Percentiles rank a stretch among this genome's conserved stretches.
Evolutionary conservation across 2,797 vertebrate genomes (phyloP).

Genomic region (Dipus sagitta): DNA sequence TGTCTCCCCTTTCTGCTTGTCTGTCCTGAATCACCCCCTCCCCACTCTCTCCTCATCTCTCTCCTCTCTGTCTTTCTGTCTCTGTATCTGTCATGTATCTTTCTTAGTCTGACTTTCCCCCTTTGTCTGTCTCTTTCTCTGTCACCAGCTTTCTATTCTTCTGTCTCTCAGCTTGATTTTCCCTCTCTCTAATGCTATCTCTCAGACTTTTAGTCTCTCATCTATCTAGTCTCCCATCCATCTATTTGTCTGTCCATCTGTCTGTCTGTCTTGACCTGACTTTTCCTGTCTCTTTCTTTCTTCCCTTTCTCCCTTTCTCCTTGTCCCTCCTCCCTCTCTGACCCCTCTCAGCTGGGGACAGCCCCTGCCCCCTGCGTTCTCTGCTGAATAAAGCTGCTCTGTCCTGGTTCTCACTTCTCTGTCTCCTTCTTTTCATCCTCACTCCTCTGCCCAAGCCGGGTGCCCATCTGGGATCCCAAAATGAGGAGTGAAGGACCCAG

Average conservation of each 20-base stretch:
- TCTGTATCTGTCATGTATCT: neutral
- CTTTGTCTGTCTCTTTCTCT: neutral
- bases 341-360: neutral
- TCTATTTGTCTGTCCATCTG: rapidly evolving
- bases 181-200: neutral
- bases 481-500: neutral
- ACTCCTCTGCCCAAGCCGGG: neutral
- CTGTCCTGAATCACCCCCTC: rapidly evolving
- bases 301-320: neutral
- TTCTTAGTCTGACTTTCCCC: too few species aligned
- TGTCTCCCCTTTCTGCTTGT: too few species aligned
- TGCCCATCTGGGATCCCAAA: neutral
- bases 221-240: neutral
- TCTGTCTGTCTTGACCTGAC: neutral
- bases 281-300: neutral
- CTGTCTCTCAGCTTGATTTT: neutral
- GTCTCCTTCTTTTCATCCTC: neutral
- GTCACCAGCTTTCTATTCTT: too few species aligned
- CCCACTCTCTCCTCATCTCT: neutral
- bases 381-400: slow-evolving; percentile 68
- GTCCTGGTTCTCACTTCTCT: neutral
- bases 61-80: neutral
- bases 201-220: neutral
- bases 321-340: neutral
- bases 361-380: neutral